phyloP scores from a whole-genome alignment of 2,888 invertebrate genomes.

The Eupithecia vulgata region DNA sequence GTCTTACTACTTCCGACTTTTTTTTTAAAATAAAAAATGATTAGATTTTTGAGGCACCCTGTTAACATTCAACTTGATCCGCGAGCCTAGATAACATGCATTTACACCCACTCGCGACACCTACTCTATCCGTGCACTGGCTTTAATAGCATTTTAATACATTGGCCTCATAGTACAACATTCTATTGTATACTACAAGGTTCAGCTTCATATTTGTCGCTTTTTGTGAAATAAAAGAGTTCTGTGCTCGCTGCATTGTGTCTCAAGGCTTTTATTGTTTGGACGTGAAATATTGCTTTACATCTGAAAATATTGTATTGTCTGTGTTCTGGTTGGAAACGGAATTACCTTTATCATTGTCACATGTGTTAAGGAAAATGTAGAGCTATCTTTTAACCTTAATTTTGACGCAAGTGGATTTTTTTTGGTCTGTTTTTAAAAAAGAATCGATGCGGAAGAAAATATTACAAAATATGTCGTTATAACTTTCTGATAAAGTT shows the following conservation, averaged over 20 bases:
- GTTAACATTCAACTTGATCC: slow-evolving; percentile 3
- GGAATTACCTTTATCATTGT: slow-evolving; percentile 6
- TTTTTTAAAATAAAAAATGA: no score
- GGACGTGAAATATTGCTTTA: slow-evolving; percentile 25
- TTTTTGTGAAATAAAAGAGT: slow-evolving; percentile 35
- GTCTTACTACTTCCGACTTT: no score
- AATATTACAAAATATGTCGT: background rate
- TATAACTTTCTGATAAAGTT: background rate
- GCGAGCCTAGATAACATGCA: background rate
- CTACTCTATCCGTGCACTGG: slow-evolving; percentile 43
- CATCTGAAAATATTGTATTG: slow-evolving; percentile 16
- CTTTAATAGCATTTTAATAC: slow-evolving; percentile 50
- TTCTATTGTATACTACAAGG: slow-evolving; percentile 45
- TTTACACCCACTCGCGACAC: slow-evolving; percentile 17
- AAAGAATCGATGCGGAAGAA: background rate
- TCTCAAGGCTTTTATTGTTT: slow-evolving; percentile 34
- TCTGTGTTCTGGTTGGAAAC: slow-evolving; percentile 9
- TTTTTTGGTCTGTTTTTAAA: background rate
- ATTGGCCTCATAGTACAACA: slow-evolving; percentile 42
- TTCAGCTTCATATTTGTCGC: slow-evolving; percentile 39
- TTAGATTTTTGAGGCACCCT: no score
- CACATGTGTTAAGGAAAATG: background rate
- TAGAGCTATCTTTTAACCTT: background rate
- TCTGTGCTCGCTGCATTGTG: slow-evolving; percentile 33
- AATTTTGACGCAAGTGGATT: background rate